Base-by-base conservation (phyloP, 2,888 invertebrate genomes). In the Diogma glabrata region DNA sequence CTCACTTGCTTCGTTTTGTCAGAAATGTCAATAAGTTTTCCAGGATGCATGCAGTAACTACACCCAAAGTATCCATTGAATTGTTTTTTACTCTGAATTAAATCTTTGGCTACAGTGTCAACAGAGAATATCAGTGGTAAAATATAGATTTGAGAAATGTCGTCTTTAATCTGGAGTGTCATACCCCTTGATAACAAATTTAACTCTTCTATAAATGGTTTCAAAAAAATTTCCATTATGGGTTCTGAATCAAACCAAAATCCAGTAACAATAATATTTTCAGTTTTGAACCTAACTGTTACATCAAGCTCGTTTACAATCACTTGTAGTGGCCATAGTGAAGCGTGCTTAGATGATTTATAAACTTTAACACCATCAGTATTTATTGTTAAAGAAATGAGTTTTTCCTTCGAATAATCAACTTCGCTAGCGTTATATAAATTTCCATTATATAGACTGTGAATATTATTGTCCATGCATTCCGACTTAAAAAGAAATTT, bases 11-110 rank as follows among this genome's bases (percentile, higher is more conserved):
- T 38, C 7, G 4, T 16, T 16, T 16, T 38, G 4, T 6, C 10
- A 19, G 40, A 40, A 19, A 40, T 19, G 10, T 3, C 36, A 9
- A 51, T 19, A 5, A 23, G 28, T 36, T 33, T 17, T 33, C 51
- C 46, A 2, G 20, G 19, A 30, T 50, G 50, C 4, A 22, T 3
- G 17, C 51, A 51, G 17, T 51, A 47, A 10, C 45, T 45, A 23
- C 51, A 51, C 1, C 51, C 51, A 17, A 46, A 23, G 10, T 47
- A 22, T 3, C 50, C 46, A 45, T 50, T 50, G 22, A 22, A 16
- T 14, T 50, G 33, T 7, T 23, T 46, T 33, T 20, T 30, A n/a
- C 20, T 16, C 14, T 28, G 22, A 19, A 50, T 28, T 10, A 20
- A 3, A 12, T 26, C 22, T 10, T 24, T 46, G 4, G 51, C 46